Conservation (phyloP, 2,888 invertebrate genomes). For the Keiferia lycopersicella region DNA sequence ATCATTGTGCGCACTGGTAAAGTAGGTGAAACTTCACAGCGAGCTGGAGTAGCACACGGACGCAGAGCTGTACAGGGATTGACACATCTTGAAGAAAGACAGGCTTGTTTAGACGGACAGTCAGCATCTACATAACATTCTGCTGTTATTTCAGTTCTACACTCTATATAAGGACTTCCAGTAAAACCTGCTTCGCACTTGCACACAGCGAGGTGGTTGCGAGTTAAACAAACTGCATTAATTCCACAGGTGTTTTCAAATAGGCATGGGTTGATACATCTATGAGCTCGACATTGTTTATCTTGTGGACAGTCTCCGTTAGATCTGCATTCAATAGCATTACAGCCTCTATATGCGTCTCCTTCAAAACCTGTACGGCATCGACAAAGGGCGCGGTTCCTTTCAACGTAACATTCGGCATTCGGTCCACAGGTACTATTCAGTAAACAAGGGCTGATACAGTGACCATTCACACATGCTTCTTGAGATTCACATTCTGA, state of each 20-base stretch:
- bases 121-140: conserved; percentile 92
- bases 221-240: conserved; percentile 89
- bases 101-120: conserved; percentile 89
- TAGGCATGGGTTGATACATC: conserved; percentile 92
- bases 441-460: conserved; percentile 92
- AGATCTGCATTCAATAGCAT: conserved; percentile 90
- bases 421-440: conserved; percentile 90
- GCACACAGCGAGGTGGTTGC: conserved; percentile 92
- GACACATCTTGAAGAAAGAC: conserved; percentile 90
- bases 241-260: conserved; percentile 88
- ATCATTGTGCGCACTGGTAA: conserved; percentile 93
- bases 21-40: conserved; percentile 90
- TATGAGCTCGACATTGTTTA: conserved; percentile 91
- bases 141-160: conserved; percentile 85
- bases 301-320: conserved; percentile 94
- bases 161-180: conserved; percentile 92
- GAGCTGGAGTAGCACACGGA: conserved; percentile 90
- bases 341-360: conserved; percentile 87
- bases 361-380: conserved; percentile 91
- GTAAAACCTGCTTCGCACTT: conserved; percentile 88
- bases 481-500: conserved; percentile 92
- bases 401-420: conserved; percentile 89
- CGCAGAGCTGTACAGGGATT: conserved; percentile 89
- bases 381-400: conserved; percentile 88
- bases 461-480: conserved; percentile 92